Evolutionary conservation across 1,140 invertebrate species (phyloP), one percentile per base, ranked within the genome.

Genomic region (Luehdorfia chinensis): DNA sequence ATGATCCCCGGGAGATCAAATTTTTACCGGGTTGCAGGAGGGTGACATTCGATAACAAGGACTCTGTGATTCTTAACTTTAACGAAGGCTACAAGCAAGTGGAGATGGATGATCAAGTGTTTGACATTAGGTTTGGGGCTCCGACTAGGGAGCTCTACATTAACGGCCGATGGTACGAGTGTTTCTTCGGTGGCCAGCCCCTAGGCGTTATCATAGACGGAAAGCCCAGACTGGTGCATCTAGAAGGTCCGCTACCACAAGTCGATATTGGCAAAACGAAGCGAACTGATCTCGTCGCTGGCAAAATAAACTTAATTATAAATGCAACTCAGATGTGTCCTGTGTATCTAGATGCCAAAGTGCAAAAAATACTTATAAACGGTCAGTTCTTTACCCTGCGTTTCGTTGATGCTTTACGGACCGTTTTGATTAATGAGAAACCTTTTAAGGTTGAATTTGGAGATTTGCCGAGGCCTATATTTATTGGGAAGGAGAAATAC

Each of bases 141-240:
- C 97, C 97, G 0, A 97, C 96, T 0, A 89, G 96, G 41, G 97
- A 99, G 77, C 86, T 99, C 0, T 96, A 93, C 57, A 92, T 99
- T 15, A 95, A 98, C 77, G 93, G 93, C 11, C 88, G 90, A 18
- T 94, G 92, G 89, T 97, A 95, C 64, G 94, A 96, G 67, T 95
- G 95, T 68, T 94, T 93, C 58, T 98, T 99, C 80, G 97, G 96
- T 36, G 96, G 96, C 2, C 93, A 95, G 27, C 92, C 95, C 0
- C 91, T 97, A 2, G 89, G 89, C 8, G 91, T 98, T n/a, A 92
- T 94, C 5, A 84, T 99, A 7, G 92, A 94, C 62, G 94, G 94
- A 0, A 92, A 93, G 54, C 87, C 91, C 28, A 90, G 93, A 47
- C 88, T 89, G 15, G 86, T 99, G 0, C 92, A 94, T 62, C 81